Percentiles rank a stretch among this genome's conserved stretches.
phyloP scores from a whole-genome alignment of 2,797 vertebrate species.

The Poeciliopsis gracilis region DNA sequence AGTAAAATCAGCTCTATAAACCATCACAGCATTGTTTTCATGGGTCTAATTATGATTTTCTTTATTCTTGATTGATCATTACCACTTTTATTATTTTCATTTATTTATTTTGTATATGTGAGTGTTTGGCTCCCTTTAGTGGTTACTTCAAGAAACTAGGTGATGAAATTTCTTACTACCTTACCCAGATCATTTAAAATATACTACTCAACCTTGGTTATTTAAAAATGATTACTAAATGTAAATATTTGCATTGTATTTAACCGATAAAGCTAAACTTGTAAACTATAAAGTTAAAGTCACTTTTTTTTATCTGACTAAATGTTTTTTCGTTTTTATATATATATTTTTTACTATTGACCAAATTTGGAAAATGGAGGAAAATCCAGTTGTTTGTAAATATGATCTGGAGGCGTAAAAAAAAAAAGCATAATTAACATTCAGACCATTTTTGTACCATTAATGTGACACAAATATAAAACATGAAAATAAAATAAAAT shows the following conservation, averaged over 20 bases:
- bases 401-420: not conserved
- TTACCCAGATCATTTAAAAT: not conserved
- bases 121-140: conserved; percentile 10
- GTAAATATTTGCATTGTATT: not conserved
- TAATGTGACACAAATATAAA: not conserved
- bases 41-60: not conserved
- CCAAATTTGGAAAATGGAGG: not conserved
- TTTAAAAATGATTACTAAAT: not conserved
- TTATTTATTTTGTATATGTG: not conserved
- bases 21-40: not conserved
- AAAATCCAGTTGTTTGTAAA: not conserved
- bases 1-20: not conserved
- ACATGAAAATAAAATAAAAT: not conserved
- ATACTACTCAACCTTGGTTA: not conserved
- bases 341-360: not conserved
- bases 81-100: not conserved
- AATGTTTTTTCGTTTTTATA: not conserved
- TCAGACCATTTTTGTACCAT: not conserved
- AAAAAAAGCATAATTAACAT: not conserved
- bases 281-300: not conserved
- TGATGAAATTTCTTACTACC: not conserved
- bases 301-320: not conserved
- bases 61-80: not conserved
- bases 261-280: not conserved
- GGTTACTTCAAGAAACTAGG: not conserved